Evolutionary conservation across 2,797 vertebrate species (phyloP), one percentile per base, ranked within the genome.

Genomic region (Sebastes melanostomus): DNA sequence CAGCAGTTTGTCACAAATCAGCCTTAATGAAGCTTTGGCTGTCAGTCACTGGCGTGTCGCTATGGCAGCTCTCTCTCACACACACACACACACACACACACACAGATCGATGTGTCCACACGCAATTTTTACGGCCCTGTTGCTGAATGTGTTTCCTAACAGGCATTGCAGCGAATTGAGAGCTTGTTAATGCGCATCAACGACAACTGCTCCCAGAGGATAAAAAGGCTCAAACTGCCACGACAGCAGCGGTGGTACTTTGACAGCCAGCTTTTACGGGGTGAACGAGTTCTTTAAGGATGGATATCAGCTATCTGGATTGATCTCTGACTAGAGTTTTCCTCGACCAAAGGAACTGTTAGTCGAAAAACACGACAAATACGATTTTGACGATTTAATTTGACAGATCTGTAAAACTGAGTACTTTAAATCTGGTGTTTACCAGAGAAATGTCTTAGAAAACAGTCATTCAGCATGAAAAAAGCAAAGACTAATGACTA

Each of bases 131-230:
- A 30, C 5, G 24, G 56, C 61, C 77, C 25, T 58, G 58, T 60
- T 66, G 25, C 74, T 62, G 30, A 78, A 68, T 63, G 65, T 62
- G 66, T 76, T 65, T 72, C 46, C 74, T n/a, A 38, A 74, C 68
- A 79, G 84, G 62, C 32, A 5, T 54, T 46, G 66, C 77, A 34
- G 83, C 78, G 70, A 66, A 83, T 30, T 72, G 72, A 74, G 10
- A 60, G 68, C 70, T 75, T 84, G 77, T 85, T 86, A 82, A 89
- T 77, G 46, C 12, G 18, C 32, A 76, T 75, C 32, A 70, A 62
- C 22, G 27, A 69, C 60, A 78, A 34, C 13, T n/a, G 34, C 34
- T 77, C 70, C 69, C 69, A 0, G 10, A 76, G 72, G 78, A 72
- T 58, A 29, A 70, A 74, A 74, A 70, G 42, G 62, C 25, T 14